Base-by-base conservation (phyloP, 2,113 vertebrate genomes). In the Seriola dumerili region DNA sequence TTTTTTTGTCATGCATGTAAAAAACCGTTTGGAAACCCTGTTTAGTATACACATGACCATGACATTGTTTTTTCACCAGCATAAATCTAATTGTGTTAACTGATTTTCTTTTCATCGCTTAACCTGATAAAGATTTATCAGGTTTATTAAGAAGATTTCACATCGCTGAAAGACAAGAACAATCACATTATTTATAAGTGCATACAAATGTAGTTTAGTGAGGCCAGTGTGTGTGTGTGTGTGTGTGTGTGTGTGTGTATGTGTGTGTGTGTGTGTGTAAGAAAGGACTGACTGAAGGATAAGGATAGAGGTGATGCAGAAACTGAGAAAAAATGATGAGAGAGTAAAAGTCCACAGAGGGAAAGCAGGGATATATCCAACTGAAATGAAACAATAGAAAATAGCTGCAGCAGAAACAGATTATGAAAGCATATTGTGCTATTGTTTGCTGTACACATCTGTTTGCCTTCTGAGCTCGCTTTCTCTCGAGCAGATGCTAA, bases 401-500 rank as follows among this genome's bases (percentile, higher is more conserved):
- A 61, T 40, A 67, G 13, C 23, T 32, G 13, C 2, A 62, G 72
- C 25, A 46, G 61, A 5, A 42, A 80, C 38, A 23, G 72, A 81
- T 83, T 74, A 80, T 79, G 36, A 62, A 62, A 16, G 48, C 50
- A 87, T 32, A 61, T 42, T 57, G 55, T 16, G 11, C 54, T 86
- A 36, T 42, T 83, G 68, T 80, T 86, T 72, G 44, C 55, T 52
- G 10, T 13, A 36, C 67, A 78, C 68, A 83, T 88, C 67, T 91
- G 85, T 63, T 81, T 78, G 58, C 78, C 58, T 62, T 36, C 55
- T 63, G 50, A 70, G 54, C 78, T 57, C 65, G n/a, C 29, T 10
- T n/a, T 36, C 48, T 73, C 71, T 79, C 19, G 1, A 40, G 58
- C 50, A 83, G 73, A 75, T 64, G 72, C 72, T 55, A 55, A 65